phyloP scores from a whole-genome alignment of 2,113 vertebrate genomes.

The Lynx canadensis region DNA sequence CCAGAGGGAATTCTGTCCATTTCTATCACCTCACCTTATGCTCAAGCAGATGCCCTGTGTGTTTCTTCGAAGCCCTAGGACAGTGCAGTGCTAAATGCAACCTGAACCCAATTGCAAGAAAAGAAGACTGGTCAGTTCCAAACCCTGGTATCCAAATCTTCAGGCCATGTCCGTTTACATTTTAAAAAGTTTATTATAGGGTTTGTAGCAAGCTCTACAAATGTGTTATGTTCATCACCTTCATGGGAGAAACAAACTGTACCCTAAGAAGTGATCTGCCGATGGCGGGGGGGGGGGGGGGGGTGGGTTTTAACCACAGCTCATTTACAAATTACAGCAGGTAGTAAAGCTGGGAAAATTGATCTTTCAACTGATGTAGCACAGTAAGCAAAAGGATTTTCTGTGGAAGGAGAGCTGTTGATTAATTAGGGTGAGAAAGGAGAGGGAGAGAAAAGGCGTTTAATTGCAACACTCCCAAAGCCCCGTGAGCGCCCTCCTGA shows the following conservation, averaged over 20 bases:
- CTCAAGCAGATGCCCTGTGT: rapidly evolving
- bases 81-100: neutral
- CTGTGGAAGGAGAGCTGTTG: neutral
- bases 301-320: neutral
- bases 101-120: neutral
- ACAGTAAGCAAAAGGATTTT: neutral
- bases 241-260: neutral
- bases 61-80: slow-evolving; percentile 40
- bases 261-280: neutral
- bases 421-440: neutral
- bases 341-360: neutral
- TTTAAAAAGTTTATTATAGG: neutral
- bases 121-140: neutral
- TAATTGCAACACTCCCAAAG: no score
- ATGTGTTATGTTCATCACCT: neutral
- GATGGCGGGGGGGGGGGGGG: neutral
- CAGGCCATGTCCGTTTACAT: neutral
- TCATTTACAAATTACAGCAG: neutral
- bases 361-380: neutral
- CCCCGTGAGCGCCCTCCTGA: neutral
- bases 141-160: neutral
- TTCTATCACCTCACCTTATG: neutral
- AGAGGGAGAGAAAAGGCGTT: neutral
- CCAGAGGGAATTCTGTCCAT: neutral
- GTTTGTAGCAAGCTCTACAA: neutral